Evolutionary conservation across 2,888 invertebrate genomes (phyloP).

Genomic region (Pseudococcus longispinus): DNA sequence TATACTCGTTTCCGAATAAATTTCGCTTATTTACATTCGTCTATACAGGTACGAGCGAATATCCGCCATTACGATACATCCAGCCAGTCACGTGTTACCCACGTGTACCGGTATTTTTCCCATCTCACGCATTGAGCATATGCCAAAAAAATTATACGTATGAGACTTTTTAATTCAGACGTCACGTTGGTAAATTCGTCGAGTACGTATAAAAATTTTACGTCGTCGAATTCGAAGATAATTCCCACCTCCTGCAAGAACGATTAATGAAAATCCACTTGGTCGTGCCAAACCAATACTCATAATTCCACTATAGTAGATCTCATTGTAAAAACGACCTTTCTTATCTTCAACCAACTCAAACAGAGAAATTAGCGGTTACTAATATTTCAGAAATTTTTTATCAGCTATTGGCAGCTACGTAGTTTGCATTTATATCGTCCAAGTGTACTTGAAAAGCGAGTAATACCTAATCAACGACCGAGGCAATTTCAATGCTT

Average conservation of each 20-base stretch:
- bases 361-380: neutral
- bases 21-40: neutral
- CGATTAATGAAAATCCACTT: neutral
- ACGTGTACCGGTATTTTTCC: neutral
- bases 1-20: neutral
- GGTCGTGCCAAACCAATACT: neutral
- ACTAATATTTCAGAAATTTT: neutral
- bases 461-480: neutral
- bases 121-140: neutral
- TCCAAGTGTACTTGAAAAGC: neutral
- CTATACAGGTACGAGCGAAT: neutral
- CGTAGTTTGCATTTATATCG: neutral
- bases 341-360: neutral
- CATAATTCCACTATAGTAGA: neutral
- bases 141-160: neutral
- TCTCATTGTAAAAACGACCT: neutral
- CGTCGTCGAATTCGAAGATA: neutral
- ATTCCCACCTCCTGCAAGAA: neutral
- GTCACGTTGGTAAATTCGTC: neutral
- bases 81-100: neutral
- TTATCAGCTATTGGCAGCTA: neutral
- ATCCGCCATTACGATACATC: neutral
- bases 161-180: too few species aligned
- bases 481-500: slow-evolving; percentile 1
- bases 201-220: neutral